Conservation (phyloP, 2,113 vertebrate genomes). For the Agelaius phoeniceus region DNA sequence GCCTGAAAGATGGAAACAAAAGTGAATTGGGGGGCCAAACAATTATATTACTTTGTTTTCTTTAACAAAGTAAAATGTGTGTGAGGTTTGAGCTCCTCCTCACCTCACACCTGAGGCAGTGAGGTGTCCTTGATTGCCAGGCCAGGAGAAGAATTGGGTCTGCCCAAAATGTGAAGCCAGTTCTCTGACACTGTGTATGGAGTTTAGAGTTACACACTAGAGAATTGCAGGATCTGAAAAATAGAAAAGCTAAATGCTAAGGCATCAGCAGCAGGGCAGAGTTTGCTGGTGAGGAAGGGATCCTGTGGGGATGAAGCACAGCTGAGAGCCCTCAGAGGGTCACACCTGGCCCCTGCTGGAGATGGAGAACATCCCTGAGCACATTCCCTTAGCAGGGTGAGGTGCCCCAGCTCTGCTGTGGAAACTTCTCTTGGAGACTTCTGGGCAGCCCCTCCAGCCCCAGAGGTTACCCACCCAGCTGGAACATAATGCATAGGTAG, state of each 20-base stretch:
- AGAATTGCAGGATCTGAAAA: neutral
- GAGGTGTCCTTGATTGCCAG: neutral
- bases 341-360: neutral
- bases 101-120: neutral
- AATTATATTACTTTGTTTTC: no score
- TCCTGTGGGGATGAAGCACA: neutral
- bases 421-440: neutral
- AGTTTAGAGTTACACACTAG: neutral
- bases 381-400: neutral
- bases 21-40: no score
- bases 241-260: no score
- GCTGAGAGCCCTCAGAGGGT: neutral
- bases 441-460: neutral
- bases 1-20: neutral
- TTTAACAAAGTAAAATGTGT: no score
- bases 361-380: neutral
- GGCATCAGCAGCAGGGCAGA: no score
- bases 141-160: neutral
- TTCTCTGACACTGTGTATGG: rapidly evolving
- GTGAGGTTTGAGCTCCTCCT: no score
- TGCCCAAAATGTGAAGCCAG: neutral
- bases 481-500: neutral
- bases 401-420: neutral
- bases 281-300: neutral
- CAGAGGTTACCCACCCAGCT: neutral